These are phyloP conservation scores for Dendrocincla tyrannina DNA, from an alignment of 2,797 vertebrate genomes.

Conservation along the genomic window DNA sequence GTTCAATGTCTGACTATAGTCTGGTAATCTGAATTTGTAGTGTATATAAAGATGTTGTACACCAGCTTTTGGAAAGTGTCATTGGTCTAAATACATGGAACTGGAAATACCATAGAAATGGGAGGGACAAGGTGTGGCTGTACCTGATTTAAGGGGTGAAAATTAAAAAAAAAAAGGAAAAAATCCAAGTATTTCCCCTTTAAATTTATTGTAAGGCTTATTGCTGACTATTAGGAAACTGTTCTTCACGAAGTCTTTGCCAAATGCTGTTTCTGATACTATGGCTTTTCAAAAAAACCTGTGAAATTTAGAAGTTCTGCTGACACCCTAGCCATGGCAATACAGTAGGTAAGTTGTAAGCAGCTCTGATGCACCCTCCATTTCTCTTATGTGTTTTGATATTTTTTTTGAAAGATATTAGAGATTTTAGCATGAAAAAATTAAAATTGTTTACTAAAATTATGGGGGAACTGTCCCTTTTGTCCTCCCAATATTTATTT, in stretches of 20 bases:
- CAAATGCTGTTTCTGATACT: constrained; percentile 1
- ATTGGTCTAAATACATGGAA: constrained; percentile 29
- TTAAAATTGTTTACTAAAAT: constrained; percentile 15
- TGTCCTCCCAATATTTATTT: constrained; percentile 43
- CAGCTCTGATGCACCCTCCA: background rate
- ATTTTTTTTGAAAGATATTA: background rate
- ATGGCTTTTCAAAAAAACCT: background rate
- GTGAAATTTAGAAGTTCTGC: background rate
- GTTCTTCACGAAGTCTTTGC: background rate
- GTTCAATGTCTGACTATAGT: constrained; percentile 43
- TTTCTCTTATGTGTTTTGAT: constrained; percentile 24
- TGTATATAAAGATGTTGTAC: constrained; percentile 57
- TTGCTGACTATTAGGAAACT: background rate
- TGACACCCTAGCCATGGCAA: background rate
- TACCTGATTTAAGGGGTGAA: background rate
- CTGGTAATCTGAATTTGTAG: constrained; percentile 54
- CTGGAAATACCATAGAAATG: background rate
- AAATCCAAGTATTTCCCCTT: background rate
- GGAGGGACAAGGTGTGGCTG: background rate
- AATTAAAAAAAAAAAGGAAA: background rate
- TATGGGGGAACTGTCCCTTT: background rate
- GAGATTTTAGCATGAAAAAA: constrained; percentile 25
- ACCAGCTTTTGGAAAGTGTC: constrained; percentile 32
- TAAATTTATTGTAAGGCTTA: background rate
- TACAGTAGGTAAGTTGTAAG: background rate